These are phyloP conservation scores for Apamea monoglypha DNA, from an alignment of 2,888 invertebrate genomes.

Conservation along the genomic window DNA sequence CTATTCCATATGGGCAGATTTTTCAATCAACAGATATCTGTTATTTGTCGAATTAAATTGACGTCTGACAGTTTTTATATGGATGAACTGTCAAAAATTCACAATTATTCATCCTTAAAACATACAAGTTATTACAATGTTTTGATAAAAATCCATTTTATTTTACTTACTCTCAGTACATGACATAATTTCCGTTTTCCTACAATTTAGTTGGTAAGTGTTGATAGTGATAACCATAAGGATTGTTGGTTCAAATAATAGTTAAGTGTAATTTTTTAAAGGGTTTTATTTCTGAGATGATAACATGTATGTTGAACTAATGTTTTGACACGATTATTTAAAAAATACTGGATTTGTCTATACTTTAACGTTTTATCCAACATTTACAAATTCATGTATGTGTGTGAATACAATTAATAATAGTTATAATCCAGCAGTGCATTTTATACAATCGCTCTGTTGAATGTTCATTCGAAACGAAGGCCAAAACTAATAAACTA, in stretches of 20 bases:
- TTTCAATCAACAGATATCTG: no score
- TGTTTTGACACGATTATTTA: constrained; percentile 42
- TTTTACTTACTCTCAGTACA: constrained; percentile 12
- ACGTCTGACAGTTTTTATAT: no score
- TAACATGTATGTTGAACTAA: constrained; percentile 45
- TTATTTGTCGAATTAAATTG: no score
- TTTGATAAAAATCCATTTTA: constrained; percentile 6
- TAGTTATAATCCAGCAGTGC: background rate
- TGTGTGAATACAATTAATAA: background rate
- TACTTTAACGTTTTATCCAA: constrained; percentile 14
- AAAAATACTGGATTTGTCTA: constrained; percentile 16
- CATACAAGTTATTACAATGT: constrained; percentile 44
- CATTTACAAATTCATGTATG: constrained; percentile 15
- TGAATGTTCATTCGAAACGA: background rate
- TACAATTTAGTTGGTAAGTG: constrained; percentile 51
- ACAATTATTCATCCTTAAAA: background rate
- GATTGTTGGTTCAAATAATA: constrained; percentile 42
- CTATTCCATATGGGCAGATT: background rate
- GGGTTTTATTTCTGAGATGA: constrained; percentile 20
- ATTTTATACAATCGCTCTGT: constrained; percentile 16
- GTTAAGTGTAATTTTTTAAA: constrained; percentile 51
- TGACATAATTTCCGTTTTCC: constrained; percentile 30
- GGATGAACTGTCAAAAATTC: no score
- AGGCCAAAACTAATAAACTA: background rate
- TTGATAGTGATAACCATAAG: constrained; percentile 35